Evolutionary conservation across 1,140 invertebrate genomes (phyloP).

Genomic region (Brachionus asplanchnoidis): DNA sequence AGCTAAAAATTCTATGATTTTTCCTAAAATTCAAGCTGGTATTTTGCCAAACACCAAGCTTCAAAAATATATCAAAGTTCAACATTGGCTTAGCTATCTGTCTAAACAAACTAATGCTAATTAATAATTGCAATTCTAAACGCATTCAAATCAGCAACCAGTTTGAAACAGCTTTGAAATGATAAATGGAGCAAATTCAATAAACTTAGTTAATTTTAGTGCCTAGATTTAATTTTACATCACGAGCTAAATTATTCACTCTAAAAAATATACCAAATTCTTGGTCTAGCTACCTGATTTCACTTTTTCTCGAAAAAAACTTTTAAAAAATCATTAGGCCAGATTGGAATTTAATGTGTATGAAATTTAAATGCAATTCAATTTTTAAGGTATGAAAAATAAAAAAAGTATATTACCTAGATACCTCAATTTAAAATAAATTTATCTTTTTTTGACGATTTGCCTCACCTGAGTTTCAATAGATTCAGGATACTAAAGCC

Average conservation of each 20-base stretch:
- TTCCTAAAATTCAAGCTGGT: not conserved
- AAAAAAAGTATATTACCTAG: not conserved
- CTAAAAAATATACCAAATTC: too few relatives aligned
- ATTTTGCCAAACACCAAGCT: not conserved
- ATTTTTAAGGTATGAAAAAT: not conserved
- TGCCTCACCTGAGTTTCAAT: not conserved
- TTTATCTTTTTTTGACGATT: not conserved
- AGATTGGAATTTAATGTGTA: too few relatives aligned
- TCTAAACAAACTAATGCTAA: not conserved
- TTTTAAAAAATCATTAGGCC: too few relatives aligned
- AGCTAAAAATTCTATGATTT: not conserved
- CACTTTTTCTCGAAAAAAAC: too few relatives aligned
- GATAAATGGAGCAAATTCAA: not conserved
- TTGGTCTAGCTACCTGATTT: too few relatives aligned
- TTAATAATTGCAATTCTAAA: not conserved
- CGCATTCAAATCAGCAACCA: not conserved
- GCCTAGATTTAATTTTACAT: not conserved
- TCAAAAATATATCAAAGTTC: not conserved
- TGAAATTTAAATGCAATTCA: too few relatives aligned
- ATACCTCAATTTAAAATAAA: not conserved
- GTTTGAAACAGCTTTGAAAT: not conserved
- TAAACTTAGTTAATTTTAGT: not conserved
- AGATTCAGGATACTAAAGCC: not conserved
- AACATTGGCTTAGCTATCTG: not conserved
- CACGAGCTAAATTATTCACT: not conserved